These are phyloP conservation scores for Limnephilus auricula DNA, from an alignment of 2,888 invertebrate genomes.

Conservation along the genomic window DNA sequence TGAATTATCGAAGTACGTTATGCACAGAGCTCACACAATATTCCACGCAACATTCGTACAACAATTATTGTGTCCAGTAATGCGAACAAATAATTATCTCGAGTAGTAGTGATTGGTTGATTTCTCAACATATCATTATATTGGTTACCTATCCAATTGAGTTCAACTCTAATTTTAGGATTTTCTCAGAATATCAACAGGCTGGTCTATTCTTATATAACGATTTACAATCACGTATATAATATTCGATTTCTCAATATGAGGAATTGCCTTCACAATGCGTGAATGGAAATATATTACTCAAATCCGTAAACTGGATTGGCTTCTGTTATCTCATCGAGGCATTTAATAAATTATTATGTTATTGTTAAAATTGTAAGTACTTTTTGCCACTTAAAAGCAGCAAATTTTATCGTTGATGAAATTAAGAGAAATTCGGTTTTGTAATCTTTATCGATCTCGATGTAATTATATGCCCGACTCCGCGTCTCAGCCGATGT, in stretches of 20 bases:
- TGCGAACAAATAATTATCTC: not conserved
- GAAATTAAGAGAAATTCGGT: not conserved
- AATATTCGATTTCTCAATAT: not conserved
- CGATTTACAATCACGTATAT: not conserved
- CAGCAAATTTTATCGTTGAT: not conserved
- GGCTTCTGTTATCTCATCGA: not conserved
- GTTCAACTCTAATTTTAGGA: not conserved
- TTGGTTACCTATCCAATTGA: not conserved
- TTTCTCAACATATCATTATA: not conserved
- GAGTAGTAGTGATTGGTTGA: not conserved
- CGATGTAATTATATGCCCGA: no score
- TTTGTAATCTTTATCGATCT: not conserved
- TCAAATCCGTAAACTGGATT: not conserved
- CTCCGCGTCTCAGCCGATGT: not conserved
- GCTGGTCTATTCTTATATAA: not conserved
- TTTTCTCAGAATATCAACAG: not conserved
- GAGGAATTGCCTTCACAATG: not conserved
- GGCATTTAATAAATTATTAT: not conserved
- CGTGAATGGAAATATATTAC: not conserved
- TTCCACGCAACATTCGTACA: not conserved
- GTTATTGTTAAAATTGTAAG: not conserved
- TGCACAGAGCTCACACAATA: not conserved
- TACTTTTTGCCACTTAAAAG: not conserved
- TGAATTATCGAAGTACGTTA: not conserved
- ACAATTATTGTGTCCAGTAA: not conserved